These are phyloP conservation scores for Dione vanillae DNA, from an alignment of 2,888 invertebrate species.

Conservation along the genomic window DNA sequence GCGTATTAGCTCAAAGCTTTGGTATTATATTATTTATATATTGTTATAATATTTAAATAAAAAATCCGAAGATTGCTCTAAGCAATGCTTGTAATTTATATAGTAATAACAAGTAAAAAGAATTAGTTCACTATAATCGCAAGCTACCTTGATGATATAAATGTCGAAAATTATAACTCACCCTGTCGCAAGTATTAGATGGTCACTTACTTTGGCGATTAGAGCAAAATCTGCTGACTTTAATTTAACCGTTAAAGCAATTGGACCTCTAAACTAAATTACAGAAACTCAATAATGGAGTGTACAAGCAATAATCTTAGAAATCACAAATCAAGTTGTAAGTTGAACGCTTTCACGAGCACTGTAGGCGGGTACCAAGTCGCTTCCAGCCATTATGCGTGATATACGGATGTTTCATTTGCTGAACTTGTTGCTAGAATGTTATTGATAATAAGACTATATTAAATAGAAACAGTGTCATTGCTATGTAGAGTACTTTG, in stretches of 20 bases:
- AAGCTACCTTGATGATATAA: slow-evolving; percentile 8
- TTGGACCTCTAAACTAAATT: slow-evolving; percentile 66
- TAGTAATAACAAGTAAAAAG: neutral
- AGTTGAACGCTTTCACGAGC: slow-evolving; percentile 77
- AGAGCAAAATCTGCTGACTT: slow-evolving; percentile 44
- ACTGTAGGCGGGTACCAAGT: slow-evolving; percentile 75
- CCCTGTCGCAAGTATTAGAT: slow-evolving; percentile 1
- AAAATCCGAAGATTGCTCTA: too few species aligned
- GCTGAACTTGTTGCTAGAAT: slow-evolving; percentile 25
- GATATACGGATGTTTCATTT: slow-evolving; percentile 54
- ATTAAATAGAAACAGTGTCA: neutral
- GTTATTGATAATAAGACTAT: slow-evolving; percentile 16
- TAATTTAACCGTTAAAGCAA: slow-evolving; percentile 53
- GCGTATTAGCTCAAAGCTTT: too few species aligned
- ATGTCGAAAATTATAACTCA: slow-evolving; percentile 22
- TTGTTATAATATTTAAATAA: too few species aligned
- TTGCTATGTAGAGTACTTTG: neutral
- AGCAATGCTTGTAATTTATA: neutral
- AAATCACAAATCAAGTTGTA: slow-evolving; percentile 82
- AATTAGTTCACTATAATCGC: neutral
- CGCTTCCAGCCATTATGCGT: slow-evolving; percentile 71
- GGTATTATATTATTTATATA: too few species aligned
- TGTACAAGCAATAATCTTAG: slow-evolving; percentile 75
- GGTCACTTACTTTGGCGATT: slow-evolving; percentile 14
- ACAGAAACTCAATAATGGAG: slow-evolving; percentile 69